Percentiles rank a stretch among this genome's conserved stretches.
These are phyloP conservation scores for Steinernema feltiae DNA, from an alignment of 1,140 invertebrate species.

Conservation along the genomic window DNA sequence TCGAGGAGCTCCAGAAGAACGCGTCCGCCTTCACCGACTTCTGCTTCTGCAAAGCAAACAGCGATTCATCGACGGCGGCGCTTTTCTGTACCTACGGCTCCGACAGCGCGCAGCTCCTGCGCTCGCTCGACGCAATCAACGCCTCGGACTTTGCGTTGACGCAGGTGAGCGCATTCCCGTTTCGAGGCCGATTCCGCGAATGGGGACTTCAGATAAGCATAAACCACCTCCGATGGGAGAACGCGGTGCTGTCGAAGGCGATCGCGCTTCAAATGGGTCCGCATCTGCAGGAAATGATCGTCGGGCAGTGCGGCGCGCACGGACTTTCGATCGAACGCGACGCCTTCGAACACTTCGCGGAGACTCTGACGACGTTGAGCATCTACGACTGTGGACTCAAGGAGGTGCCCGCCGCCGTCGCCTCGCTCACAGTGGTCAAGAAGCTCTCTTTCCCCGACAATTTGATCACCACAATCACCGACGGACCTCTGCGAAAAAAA, in stretches of 20 bases:
- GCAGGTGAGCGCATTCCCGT: not conserved
- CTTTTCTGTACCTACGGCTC: slow-evolving; percentile 1
- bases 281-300: not conserved
- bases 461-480: not conserved
- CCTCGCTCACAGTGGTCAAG: slow-evolving; percentile 1
- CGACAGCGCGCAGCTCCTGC: not conserved
- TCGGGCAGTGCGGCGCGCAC: not conserved
- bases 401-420: not conserved
- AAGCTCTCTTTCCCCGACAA: slow-evolving; percentile 21
- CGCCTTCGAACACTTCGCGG: not conserved
- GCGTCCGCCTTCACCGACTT: not conserved
- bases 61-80: not conserved
- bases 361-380: not conserved
- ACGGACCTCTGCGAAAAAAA: not conserved
- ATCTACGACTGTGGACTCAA: slow-evolving; percentile 5
- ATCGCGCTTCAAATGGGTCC: not conserved
- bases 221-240: not conserved
- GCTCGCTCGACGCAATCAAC: not conserved
- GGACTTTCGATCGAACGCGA: not conserved
- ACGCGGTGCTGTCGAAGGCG: not conserved
- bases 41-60: not conserved
- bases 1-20: not conserved
- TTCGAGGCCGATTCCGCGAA: not conserved
- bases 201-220: not conserved
- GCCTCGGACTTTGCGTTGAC: not conserved